Conservation (phyloP, 2,888 invertebrate genomes). For the Aspidiotus destructor region DNA sequence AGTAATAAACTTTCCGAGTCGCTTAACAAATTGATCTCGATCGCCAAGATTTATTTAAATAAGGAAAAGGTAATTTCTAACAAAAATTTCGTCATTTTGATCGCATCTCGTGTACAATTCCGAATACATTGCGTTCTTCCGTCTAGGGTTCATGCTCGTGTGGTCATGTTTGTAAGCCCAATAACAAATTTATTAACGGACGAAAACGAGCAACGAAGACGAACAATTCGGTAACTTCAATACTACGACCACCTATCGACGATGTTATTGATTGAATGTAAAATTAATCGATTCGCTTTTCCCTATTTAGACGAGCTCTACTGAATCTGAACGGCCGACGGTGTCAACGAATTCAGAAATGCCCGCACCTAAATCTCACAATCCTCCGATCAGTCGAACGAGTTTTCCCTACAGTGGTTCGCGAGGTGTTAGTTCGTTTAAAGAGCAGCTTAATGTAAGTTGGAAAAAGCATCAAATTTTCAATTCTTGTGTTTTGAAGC, state of each 20-base stretch:
- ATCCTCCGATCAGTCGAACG: not conserved
- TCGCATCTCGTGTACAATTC: not conserved
- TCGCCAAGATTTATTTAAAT: constrained; percentile 44
- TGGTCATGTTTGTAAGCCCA: constrained; percentile 47
- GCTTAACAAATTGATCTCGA: constrained; percentile 43
- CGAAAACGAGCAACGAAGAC: constrained; percentile 15
- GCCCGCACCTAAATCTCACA: not conserved
- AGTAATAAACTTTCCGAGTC: constrained; percentile 35
- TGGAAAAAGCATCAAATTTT: not conserved
- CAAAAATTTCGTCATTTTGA: constrained; percentile 6
- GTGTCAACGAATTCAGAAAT: not conserved
- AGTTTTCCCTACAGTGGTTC: constrained; percentile 2
- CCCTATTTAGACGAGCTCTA: not conserved
- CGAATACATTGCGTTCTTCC: not conserved
- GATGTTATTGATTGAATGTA: not conserved
- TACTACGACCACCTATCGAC: too few species aligned
- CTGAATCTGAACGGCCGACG: not conserved
- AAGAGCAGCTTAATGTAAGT: constrained; percentile 46
- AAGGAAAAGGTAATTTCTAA: constrained; percentile 36
- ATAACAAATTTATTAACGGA: constrained; percentile 26
- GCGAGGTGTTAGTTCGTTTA: constrained; percentile 39
- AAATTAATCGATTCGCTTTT: not conserved
- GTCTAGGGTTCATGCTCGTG: constrained; percentile 46
- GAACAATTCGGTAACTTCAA: not conserved
- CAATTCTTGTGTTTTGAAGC: not conserved